Percentiles rank a stretch among this genome's conserved stretches.
phyloP scores from a whole-genome alignment of 2,797 vertebrate genomes.

The Notamacropus eugenii region DNA sequence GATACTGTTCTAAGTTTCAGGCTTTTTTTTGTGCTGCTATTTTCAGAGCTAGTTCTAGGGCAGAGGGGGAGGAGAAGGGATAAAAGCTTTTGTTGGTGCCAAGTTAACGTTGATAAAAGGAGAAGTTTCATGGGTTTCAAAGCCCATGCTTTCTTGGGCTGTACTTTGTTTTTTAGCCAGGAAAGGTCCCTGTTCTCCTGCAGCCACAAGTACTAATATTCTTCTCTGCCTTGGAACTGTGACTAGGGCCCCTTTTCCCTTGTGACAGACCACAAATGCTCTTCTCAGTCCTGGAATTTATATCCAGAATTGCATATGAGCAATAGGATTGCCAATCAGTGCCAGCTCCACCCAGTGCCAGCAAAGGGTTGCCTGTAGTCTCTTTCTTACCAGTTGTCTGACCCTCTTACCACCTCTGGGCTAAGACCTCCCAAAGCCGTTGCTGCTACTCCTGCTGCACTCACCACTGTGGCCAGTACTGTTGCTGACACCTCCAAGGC shows the following conservation, averaged over 20 bases:
- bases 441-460: neutral
- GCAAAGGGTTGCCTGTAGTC: neutral
- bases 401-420: neutral
- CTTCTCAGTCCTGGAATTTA: neutral
- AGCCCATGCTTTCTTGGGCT: neutral
- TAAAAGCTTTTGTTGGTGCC: neutral
- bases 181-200: neutral
- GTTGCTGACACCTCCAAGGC: too few species aligned
- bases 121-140: neutral
- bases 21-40: neutral
- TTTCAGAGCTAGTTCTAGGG: neutral
- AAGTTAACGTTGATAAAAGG: neutral
- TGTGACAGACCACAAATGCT: neutral
- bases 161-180: neutral
- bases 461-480: neutral
- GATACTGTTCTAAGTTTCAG: neutral
- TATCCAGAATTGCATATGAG: neutral
- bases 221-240: too few species aligned
- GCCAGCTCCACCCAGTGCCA: neutral
- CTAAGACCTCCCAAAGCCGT: neutral
- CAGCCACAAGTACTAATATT: too few species aligned
- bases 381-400: neutral
- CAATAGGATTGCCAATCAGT: neutral
- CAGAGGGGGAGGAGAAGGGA: rapidly evolving
- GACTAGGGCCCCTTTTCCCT: too few species aligned